Base-by-base conservation (phyloP, 2,797 vertebrate genomes). In the Onychomys arenicola region DNA sequence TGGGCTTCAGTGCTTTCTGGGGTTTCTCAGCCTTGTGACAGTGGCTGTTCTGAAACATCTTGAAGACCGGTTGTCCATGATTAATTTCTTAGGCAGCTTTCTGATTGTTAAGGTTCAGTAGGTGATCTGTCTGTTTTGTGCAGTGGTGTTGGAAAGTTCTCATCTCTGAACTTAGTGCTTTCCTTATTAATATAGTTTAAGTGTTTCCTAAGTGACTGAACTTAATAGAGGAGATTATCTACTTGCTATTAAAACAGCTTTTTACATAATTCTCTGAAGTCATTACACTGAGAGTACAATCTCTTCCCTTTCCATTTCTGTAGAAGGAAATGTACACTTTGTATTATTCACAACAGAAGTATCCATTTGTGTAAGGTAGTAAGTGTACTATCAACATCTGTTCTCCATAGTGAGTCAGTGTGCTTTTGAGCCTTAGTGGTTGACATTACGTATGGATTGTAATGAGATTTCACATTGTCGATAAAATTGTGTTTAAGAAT, bases 391-490 rank as follows among this genome's bases (percentile, higher is more conserved):
- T 55, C 73, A 73, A 37, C 40, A 55, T 59, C 93, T 81, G 46
- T 29, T 96, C 92, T 89, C 88, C 40, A n/a, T 81, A 23, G 34
- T 19, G 90, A 97, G 49, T 92, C 37, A 61, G 37, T 82, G 78
- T 89, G 67, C 87, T 91, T 93, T 57, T 90, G 57, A 86, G 88
- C 55, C 46, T 87, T 84, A 91, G 90, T 85, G 23, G 34, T 84
- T 90, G 49, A 90, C 93, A 55, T 94, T 92, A 29, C 27, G 37
- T 43, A 12, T 90, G 76, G 23, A 61, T 82, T 82, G 12, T 86
- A 78, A 65, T 92, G 63, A 92, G 67, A 81, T 92, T 96, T 96
- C 43, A 81, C n/a, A 89, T 88, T 87, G 81, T 95, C 34, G 29
- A 67, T 37, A 89, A 59, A 52, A 29, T 85, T 78, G 63, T 77